Percentiles rank a stretch among this genome's conserved stretches.
Conservation (phyloP, 2,113 vertebrate genomes). For the Grallaria varia region DNA sequence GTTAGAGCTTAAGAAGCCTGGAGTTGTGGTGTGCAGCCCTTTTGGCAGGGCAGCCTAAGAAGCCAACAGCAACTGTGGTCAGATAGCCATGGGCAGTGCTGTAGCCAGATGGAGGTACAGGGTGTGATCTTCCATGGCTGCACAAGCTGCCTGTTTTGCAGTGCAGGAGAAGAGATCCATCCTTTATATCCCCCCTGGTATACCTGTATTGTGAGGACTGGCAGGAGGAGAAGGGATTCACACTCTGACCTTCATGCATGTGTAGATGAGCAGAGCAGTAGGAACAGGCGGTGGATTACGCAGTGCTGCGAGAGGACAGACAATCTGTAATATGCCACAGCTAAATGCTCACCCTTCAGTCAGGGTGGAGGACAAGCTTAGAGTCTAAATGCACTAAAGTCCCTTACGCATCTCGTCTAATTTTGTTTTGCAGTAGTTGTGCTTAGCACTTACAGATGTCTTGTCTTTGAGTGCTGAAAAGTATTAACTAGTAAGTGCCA, state of each 20-base stretch:
- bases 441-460: not conserved
- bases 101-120: accelerated
- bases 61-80: not conserved
- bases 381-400: not conserved
- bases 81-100: accelerated
- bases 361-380: not conserved
- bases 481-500: not conserved
- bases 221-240: not conserved
- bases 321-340: not conserved
- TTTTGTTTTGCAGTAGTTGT: not conserved
- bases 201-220: not conserved
- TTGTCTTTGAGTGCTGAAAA: not conserved
- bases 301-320: not conserved
- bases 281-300: not conserved
- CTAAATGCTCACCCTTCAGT: not conserved
- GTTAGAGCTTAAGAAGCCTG: not conserved
- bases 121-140: not conserved
- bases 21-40: not conserved
- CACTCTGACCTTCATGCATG: not conserved
- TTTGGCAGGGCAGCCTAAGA: not conserved
- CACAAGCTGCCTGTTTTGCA: not conserved
- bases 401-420: not conserved
- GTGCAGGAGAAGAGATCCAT: not conserved
- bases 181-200: not conserved
- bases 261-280: not conserved